Percentiles rank a stretch among this genome's conserved stretches.
Conservation (phyloP, 2,113 vertebrate species). For the Tetrax tetrax region DNA sequence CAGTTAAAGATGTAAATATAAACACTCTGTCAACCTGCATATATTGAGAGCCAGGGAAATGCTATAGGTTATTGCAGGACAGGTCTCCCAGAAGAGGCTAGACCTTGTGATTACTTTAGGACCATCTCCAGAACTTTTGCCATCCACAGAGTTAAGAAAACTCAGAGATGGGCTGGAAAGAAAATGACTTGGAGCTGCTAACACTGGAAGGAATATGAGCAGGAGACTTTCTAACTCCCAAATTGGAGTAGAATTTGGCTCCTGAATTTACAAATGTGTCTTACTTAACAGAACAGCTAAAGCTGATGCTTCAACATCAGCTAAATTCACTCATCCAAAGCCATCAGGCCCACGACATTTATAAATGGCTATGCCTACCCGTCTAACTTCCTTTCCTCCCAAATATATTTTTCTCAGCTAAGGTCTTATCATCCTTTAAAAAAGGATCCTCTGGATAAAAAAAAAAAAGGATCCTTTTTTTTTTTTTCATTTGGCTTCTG, state of each 20-base stretch:
- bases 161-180: neutral
- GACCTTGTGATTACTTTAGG: neutral
- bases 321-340: neutral
- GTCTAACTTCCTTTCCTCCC: neutral
- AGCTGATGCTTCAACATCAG: neutral
- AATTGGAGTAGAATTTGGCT: neutral
- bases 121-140: neutral
- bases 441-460: neutral
- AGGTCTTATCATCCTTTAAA: neutral
- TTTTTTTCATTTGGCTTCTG: neutral
- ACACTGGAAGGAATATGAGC: neutral
- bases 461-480: neutral
- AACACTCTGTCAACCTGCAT: neutral
- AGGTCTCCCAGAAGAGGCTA: neutral
- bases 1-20: neutral
- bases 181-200: neutral
- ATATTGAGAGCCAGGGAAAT: neutral
- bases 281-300: neutral
- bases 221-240: neutral
- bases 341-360: neutral
- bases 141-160: neutral
- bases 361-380: neutral
- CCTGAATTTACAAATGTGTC: neutral
- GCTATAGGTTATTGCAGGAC: neutral
- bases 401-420: neutral